Evolutionary conservation across 1,140 invertebrate genomes (phyloP), one percentile per base, ranked within the genome.

Genomic region (Acyrthosiphon pisum): DNA sequence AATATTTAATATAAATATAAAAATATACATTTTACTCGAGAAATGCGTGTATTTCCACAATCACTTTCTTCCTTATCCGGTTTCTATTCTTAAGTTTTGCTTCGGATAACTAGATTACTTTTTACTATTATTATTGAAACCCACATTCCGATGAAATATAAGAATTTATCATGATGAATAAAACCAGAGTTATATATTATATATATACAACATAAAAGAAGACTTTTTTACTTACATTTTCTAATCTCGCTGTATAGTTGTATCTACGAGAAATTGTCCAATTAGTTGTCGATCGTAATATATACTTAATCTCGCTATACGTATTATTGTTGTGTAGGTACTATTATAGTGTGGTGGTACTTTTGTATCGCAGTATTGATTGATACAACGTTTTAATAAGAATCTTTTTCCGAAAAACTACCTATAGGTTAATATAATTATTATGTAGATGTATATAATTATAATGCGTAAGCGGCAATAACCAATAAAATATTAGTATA

Each of bases 51-150:
- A 68, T 90, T 90, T 90, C 26, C 89, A 90, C 89, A 68, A n/a
- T 90, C 56, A 60, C 89, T 90, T 90, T 90, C 89, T 90, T 90
- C 41, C 89, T 68, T 41, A 35, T 90, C 56, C 89, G 53, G 89
- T 90, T 90, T 60, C 23, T 46, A 44, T n/a, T 68, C 26, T 26
- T 46, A 90, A 44, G 35, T 56, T 90, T 90, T 68, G 37, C 37
- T 46, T 22, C 20, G 35, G 26, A 41, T 68, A 44, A 44, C 56
- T 30, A 90, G 56, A 90, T 60, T 68, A 68, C 53, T 90, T 90
- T 68, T 89, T 89, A 89, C 48, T 23, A 48, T n/a, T 48, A 84
- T 90, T 90, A 60, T 90, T 60, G 60, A 90, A 90, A 90, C 8
- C 53, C 14, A 48, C 53, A 90, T 90, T 90, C 89, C 41, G 26